Percentiles rank a stretch among this genome's conserved stretches.
phyloP scores from a whole-genome alignment of 2,888 invertebrate species.

The Syrphus vitripennis region DNA sequence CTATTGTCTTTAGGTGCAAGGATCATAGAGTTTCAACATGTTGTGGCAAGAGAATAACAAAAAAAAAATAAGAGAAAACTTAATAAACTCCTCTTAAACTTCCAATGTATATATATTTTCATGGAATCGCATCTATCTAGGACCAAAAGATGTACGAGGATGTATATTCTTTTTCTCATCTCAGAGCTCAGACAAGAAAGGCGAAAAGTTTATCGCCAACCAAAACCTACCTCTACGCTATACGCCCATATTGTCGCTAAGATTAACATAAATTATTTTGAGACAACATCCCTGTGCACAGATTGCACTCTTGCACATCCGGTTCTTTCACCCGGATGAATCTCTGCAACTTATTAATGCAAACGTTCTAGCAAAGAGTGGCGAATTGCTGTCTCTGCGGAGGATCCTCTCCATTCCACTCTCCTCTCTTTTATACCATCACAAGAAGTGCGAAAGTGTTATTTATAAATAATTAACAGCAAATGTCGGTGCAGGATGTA shows the following conservation, averaged over 20 bases:
- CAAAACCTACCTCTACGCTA: no score
- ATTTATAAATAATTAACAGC: slow-evolving; percentile 66
- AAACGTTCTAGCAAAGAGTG: slow-evolving; percentile 5
- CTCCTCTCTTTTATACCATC: background rate
- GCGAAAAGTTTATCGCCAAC: slow-evolving; percentile 66
- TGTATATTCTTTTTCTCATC: background rate
- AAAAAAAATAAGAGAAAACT: slow-evolving; percentile 16
- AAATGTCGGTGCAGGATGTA: slow-evolving; percentile 51
- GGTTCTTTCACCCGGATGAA: slow-evolving; percentile 58
- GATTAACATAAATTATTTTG: slow-evolving; percentile 69
- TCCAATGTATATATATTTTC: slow-evolving; percentile 14
- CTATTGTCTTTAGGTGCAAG: slow-evolving; percentile 31
- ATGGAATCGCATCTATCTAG: background rate
- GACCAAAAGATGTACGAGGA: background rate
- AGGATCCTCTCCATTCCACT: slow-evolving; percentile 5
- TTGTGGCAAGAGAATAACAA: background rate
- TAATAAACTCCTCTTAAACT: slow-evolving; percentile 51
- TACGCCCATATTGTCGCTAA: slow-evolving; percentile 68
- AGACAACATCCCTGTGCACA: slow-evolving; percentile 60
- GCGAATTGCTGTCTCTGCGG: slow-evolving; percentile 5
- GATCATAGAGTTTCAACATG: slow-evolving; percentile 10
- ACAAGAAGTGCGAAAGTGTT: slow-evolving; percentile 55
- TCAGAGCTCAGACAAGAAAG: background rate
- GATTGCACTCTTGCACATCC: slow-evolving; percentile 53
- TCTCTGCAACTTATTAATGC: slow-evolving; percentile 65